Evolutionary conservation across 2,888 invertebrate genomes (phyloP).

Genomic region (Leptodirus hochenwartii): DNA sequence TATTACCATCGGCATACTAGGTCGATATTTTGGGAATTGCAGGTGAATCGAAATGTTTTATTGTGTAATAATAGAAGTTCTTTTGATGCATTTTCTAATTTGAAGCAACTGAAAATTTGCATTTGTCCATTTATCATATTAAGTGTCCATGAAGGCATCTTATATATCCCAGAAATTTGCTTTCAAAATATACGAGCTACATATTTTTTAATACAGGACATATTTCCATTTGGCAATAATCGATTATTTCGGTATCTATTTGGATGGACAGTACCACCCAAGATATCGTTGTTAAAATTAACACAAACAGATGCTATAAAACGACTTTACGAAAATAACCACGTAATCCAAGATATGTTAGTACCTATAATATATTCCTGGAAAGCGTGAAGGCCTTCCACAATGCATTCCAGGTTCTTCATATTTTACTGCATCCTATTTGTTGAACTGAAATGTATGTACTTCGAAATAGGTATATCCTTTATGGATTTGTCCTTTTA

Average conservation of each 20-base stretch:
- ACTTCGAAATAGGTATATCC: slow-evolving; percentile 45
- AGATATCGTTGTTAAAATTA: slow-evolving; percentile 60
- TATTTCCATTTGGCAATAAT: slow-evolving; percentile 68
- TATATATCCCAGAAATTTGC: too few relatives aligned
- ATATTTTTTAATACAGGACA: slow-evolving; percentile 52
- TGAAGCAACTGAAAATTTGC: neutral
- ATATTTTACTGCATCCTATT: neutral
- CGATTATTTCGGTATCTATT: slow-evolving; percentile 48
- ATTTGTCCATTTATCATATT: neutral
- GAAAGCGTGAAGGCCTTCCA: slow-evolving; percentile 46
- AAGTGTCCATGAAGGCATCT: too few relatives aligned
- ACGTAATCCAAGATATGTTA: slow-evolving; percentile 69
- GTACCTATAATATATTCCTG: slow-evolving; percentile 45
- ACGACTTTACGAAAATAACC: slow-evolving; percentile 54
- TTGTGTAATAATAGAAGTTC: neutral
- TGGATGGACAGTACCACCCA: slow-evolving; percentile 72
- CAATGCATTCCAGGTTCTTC: slow-evolving; percentile 30
- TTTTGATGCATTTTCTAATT: neutral
- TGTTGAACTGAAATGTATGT: neutral
- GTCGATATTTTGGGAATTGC: slow-evolving; percentile 70
- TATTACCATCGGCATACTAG: slow-evolving; percentile 70
- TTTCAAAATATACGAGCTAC: too few relatives aligned
- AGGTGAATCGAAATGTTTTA: slow-evolving; percentile 28
- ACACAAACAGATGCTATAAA: slow-evolving; percentile 49
- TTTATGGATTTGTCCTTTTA: slow-evolving; percentile 69